Conservation (phyloP, 2,797 vertebrate species). For the Poecilia gillii region DNA sequence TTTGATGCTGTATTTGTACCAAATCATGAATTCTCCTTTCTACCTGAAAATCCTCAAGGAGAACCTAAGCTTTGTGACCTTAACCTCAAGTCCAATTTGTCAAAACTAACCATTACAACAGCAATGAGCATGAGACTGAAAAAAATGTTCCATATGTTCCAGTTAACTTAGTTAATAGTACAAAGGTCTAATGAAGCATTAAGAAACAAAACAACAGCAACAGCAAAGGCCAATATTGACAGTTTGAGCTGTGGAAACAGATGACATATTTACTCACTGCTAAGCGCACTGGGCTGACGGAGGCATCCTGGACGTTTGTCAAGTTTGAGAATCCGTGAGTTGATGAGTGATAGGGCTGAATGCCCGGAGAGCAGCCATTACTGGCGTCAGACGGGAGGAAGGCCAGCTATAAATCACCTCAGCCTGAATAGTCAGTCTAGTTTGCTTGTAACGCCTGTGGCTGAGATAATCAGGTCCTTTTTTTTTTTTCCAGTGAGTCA, state of each 20-base stretch:
- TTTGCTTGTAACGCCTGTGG: conserved; percentile 47
- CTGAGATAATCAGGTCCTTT: conserved; percentile 52
- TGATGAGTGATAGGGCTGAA: conserved; percentile 62
- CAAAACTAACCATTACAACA: too few species aligned
- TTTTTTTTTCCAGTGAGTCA: conserved; percentile 27
- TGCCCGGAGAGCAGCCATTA: conserved; percentile 54
- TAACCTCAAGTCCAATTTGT: neutral
- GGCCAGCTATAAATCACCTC: conserved; percentile 64
- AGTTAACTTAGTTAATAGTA: neutral
- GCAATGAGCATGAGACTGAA: neutral
- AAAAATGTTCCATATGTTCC: neutral
- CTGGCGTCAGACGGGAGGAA: conserved; percentile 66
- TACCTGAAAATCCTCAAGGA: neutral
- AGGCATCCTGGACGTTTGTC: conserved; percentile 55
- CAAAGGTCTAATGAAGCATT: neutral
- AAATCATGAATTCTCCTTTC: neutral
- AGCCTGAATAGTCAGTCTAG: conserved; percentile 60
- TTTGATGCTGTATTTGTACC: neutral
- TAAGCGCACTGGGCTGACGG: conserved; percentile 22
- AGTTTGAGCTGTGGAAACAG: conserved; percentile 7
- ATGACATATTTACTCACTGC: conserved; percentile 17
- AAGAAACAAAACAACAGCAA: neutral
- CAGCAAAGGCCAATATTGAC: neutral
- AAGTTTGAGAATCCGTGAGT: conserved; percentile 56
- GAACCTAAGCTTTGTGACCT: neutral